Percentiles rank a stretch among this genome's conserved stretches.
Conservation (phyloP, 2,888 invertebrate species). For the Chymomyza amoena region DNA sequence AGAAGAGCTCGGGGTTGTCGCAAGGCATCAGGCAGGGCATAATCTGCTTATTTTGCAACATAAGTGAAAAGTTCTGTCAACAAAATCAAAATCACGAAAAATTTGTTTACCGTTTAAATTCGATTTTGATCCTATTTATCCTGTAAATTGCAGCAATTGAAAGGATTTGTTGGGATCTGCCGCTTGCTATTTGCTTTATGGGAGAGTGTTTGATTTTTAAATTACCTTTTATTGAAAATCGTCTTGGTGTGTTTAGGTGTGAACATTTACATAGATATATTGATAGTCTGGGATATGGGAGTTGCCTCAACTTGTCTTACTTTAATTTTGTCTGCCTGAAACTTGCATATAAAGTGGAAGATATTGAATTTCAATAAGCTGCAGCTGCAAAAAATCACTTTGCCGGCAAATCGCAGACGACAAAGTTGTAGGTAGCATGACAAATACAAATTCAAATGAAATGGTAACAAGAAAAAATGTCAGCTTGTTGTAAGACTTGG, state of each 20-base stretch:
- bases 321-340: constrained; percentile 20
- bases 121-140: constrained; percentile 77
- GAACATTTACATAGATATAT: constrained; percentile 32
- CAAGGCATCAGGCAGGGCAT: constrained; percentile 29
- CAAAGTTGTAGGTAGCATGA: constrained; percentile 11
- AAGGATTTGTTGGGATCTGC: constrained; percentile 67
- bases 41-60: constrained; percentile 71
- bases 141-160: constrained; percentile 76
- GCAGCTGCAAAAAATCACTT: constrained; percentile 60
- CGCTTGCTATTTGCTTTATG: constrained; percentile 17
- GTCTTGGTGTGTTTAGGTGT: constrained; percentile 29
- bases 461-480: neutral
- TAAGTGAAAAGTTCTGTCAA: constrained; percentile 76
- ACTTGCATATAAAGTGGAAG: constrained; percentile 17
- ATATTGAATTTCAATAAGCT: constrained; percentile 66
- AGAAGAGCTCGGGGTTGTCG: neutral
- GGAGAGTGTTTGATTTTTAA: constrained; percentile 71
- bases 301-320: neutral
- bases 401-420: constrained; percentile 30
- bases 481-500: constrained; percentile 16
- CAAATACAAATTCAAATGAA: constrained; percentile 13
- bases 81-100: constrained; percentile 66
- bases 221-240: constrained; percentile 66
- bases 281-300: neutral
- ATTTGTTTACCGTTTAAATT: constrained; percentile 77